Evolutionary conservation across 1,140 invertebrate genomes (phyloP).

Genomic region (Hylaeus volcanicus): DNA sequence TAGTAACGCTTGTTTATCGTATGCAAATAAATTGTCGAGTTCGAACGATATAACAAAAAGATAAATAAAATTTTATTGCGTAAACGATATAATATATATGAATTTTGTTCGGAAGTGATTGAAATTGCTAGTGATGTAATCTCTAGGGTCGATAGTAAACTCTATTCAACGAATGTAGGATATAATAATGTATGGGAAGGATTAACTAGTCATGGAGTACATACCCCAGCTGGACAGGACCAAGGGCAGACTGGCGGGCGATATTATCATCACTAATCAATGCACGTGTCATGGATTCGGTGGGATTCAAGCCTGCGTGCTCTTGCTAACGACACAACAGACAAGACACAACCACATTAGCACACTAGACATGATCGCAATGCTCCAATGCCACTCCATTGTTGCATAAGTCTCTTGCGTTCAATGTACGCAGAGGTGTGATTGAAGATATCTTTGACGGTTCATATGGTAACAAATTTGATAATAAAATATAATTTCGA

Average conservation of each 20-base stretch:
- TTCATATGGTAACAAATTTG: slow-evolving; percentile 41
- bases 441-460: slow-evolving; percentile 62
- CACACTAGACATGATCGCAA: slow-evolving; percentile 80
- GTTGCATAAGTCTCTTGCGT: slow-evolving; percentile 65
- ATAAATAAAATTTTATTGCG: background rate
- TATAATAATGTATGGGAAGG: slow-evolving; percentile 45
- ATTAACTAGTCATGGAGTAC: slow-evolving; percentile 81
- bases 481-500: no score
- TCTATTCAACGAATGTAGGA: slow-evolving; percentile 21
- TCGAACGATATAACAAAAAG: background rate
- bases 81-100: background rate
- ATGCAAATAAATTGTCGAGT: background rate
- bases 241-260: slow-evolving; percentile 88
- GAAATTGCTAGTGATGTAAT: background rate
- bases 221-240: slow-evolving; percentile 95
- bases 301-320: slow-evolving; percentile 91
- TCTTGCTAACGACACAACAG: slow-evolving; percentile 90
- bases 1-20: background rate
- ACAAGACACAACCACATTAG: slow-evolving; percentile 84
- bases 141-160: slow-evolving; percentile 26
- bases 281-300: slow-evolving; percentile 94
- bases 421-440: slow-evolving; percentile 67
- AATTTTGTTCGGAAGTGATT: background rate
- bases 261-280: slow-evolving; percentile 94
- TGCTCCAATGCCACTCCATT: slow-evolving; percentile 73